Evolutionary conservation across 2,888 invertebrate genomes (phyloP).

Genomic region (Pimpla rufipes): DNA sequence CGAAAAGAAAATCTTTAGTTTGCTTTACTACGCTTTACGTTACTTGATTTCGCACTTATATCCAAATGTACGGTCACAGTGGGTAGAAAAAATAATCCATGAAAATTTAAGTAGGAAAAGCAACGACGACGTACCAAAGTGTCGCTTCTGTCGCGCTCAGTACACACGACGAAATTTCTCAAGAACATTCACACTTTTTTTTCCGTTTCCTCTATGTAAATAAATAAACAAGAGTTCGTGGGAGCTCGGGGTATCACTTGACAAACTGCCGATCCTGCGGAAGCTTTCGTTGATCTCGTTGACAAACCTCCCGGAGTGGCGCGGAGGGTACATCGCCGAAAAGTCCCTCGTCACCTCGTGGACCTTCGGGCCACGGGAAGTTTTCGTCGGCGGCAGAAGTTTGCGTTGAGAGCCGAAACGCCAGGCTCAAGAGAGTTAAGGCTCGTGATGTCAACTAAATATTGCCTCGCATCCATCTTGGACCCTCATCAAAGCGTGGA

Average conservation of each 20-base stretch:
- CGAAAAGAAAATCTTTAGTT: too few species aligned
- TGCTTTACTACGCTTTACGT: too few species aligned
- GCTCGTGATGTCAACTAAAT: conserved; percentile 73
- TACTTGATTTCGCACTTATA: too few species aligned
- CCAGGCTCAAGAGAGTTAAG: conserved; percentile 10
- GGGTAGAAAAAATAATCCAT: too few species aligned
- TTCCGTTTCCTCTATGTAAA: background rate
- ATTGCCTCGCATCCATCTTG: conserved; percentile 81
- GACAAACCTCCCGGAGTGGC: conserved; percentile 19
- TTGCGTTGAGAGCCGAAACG: conserved; percentile 18
- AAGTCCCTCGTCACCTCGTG: conserved; percentile 52
- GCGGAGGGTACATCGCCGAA: conserved; percentile 37
- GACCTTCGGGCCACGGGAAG: conserved; percentile 39
- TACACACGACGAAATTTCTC: background rate
- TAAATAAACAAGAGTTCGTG: background rate
- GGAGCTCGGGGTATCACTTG: background rate
- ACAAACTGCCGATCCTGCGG: conserved; percentile 30
- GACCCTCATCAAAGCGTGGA: conserved; percentile 81
- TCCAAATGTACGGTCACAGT: too few species aligned
- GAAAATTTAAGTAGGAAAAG: too few species aligned
- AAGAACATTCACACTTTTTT: background rate
- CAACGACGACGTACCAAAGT: too few species aligned
- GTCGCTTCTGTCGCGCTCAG: background rate
- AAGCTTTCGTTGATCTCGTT: conserved; percentile 34
- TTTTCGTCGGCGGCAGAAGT: conserved; percentile 40